Evolutionary conservation across 2,797 vertebrate genomes (phyloP).

Genomic region (Ctenochaetus hawaiiensis): DNA sequence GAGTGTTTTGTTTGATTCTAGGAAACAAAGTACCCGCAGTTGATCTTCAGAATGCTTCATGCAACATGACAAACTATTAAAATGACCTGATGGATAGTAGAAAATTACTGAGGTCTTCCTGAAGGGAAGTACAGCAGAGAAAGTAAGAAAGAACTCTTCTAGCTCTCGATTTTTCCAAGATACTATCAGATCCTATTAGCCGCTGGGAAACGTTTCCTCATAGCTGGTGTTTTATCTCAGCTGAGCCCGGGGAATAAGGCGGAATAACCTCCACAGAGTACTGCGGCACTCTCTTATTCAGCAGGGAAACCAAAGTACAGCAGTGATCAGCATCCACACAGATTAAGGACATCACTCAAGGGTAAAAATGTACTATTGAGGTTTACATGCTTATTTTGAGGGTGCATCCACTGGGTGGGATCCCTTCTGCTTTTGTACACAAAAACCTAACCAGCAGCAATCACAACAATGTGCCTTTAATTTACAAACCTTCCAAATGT

Average conservation of each 20-base stretch:
- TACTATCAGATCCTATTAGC: constrained; percentile 63
- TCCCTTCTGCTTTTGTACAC: neutral
- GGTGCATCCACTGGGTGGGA: neutral
- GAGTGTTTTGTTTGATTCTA: constrained; percentile 26
- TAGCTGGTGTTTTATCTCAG: constrained; percentile 64
- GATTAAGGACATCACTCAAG: constrained; percentile 17
- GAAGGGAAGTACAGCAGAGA: constrained; percentile 25
- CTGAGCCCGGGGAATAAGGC: constrained; percentile 32
- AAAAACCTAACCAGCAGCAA: neutral
- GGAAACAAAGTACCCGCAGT: constrained; percentile 24
- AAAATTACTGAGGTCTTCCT: constrained; percentile 41
- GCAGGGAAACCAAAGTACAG: constrained; percentile 37
- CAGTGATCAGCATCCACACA: constrained; percentile 22
- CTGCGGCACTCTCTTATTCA: constrained; percentile 39
- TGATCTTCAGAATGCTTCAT: constrained; percentile 50
- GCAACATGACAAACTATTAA: constrained; percentile 60
- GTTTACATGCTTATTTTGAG: neutral
- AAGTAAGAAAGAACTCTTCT: constrained; percentile 15
- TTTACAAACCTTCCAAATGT: neutral
- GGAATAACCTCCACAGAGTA: constrained; percentile 46
- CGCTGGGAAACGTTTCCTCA: constrained; percentile 47
- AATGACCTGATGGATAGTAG: constrained; percentile 48
- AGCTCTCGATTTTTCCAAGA: constrained; percentile 40
- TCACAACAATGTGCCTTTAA: neutral
- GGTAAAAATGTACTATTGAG: constrained; percentile 12